Conservation (phyloP, 2,797 vertebrate species). For the Balearica regulorum region DNA sequence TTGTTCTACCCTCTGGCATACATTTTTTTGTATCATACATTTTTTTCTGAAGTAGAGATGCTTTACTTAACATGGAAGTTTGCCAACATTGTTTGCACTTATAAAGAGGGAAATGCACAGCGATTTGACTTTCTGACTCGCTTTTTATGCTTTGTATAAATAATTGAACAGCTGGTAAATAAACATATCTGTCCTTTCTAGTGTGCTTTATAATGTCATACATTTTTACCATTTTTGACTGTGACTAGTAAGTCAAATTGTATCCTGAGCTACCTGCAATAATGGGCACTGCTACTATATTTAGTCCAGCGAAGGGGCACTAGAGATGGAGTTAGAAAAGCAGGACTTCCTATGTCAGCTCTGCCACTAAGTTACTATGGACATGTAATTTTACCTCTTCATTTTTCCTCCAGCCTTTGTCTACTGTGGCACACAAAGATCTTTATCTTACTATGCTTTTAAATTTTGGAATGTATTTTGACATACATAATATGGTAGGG, state of each 20-base stretch:
- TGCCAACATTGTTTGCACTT: background rate
- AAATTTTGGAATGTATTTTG: background rate
- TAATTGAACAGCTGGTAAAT: background rate
- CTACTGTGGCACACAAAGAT: background rate
- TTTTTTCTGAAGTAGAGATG: background rate
- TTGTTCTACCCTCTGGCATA: background rate
- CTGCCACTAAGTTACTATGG: background rate
- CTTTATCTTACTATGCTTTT: background rate
- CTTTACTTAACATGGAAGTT: background rate
- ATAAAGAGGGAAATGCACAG: background rate
- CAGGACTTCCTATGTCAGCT: background rate
- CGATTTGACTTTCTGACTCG: background rate
- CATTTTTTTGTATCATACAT: background rate
- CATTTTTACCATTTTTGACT: background rate
- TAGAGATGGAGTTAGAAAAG: background rate
- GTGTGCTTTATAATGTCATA: background rate
- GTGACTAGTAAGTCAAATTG: background rate
- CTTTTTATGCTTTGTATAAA: background rate
- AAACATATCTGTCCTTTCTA: background rate
- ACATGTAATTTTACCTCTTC: background rate
- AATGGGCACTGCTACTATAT: background rate
- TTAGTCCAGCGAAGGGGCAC: background rate
- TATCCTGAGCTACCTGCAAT: background rate
- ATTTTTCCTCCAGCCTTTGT: background rate
- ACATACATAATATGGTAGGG: background rate